phyloP scores from a whole-genome alignment of 2,888 invertebrate species.

The Acrobasis suavella region DNA sequence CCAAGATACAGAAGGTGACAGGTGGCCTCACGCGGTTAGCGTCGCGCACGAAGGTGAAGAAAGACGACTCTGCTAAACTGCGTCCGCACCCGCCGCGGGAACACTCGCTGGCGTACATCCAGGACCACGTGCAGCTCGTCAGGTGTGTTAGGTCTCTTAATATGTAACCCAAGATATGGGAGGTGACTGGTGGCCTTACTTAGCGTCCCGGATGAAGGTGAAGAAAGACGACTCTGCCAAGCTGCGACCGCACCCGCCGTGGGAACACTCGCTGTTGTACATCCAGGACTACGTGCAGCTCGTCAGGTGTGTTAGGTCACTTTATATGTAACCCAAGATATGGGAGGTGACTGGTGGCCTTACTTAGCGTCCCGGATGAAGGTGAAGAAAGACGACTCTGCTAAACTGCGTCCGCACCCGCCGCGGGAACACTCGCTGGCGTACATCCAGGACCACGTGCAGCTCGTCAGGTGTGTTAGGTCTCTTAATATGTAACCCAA shows the following conservation, averaged over 20 bases:
- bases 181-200: constrained; percentile 95
- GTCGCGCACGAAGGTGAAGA: constrained; percentile 93
- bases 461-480: constrained; percentile 84
- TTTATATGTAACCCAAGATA: constrained; percentile 94
- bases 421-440: constrained; percentile 84
- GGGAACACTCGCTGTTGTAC: constrained; percentile 85
- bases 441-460: constrained; percentile 92
- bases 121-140: constrained; percentile 91
- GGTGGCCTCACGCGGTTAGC: constrained; percentile 95
- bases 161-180: constrained; percentile 98
- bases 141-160: constrained; percentile 56
- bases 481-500: constrained; percentile 86
- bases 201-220: constrained; percentile 94
- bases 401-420: constrained; percentile 83
- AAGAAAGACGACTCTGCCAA: constrained; percentile 92
- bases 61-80: constrained; percentile 89
- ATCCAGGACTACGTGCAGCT: constrained; percentile 92
- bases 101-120: constrained; percentile 86
- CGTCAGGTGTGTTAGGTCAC: constrained; percentile 75
- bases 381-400: constrained; percentile 92
- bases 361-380: constrained; percentile 95
- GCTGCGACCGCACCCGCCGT: constrained; percentile 82
- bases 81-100: constrained; percentile 83
- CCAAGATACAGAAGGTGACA: constrained; percentile 96
- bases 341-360: constrained; percentile 96